Conservation (phyloP, 2,797 vertebrate genomes). For the Natrix natrix region DNA sequence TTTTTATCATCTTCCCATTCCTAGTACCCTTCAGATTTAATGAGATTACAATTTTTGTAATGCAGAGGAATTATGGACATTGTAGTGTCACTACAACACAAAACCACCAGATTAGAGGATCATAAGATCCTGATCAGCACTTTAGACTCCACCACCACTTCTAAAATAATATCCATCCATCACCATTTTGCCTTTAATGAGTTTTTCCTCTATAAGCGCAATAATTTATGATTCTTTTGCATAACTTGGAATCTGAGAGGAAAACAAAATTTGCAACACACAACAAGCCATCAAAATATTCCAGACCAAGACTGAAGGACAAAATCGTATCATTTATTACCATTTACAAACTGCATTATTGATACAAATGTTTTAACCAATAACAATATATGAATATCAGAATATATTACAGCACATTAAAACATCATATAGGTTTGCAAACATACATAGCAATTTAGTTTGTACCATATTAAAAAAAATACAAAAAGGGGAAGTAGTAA, state of each 20-base stretch:
- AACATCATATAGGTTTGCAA: conserved; percentile 59
- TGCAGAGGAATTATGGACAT: background rate
- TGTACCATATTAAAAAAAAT: conserved; percentile 33
- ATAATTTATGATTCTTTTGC: background rate
- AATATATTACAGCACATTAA: conserved; percentile 63
- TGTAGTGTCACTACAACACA: background rate
- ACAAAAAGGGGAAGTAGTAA: background rate
- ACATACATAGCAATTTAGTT: conserved; percentile 52
- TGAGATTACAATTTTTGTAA: background rate
- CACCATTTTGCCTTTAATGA: background rate
- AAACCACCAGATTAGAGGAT: background rate
- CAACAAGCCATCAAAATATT: background rate
- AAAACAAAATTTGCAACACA: background rate
- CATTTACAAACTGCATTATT: conserved; percentile 63
- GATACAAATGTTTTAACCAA: conserved; percentile 61
- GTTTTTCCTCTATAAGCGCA: background rate
- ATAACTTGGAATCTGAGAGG: background rate
- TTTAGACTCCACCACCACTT: background rate
- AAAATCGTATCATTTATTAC: conserved; percentile 69
- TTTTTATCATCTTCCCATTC: background rate
- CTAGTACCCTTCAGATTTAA: background rate
- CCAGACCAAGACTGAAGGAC: background rate
- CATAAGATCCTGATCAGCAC: background rate
- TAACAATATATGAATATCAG: conserved; percentile 46
- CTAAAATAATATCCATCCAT: background rate